Evolutionary conservation across 92 coral and sea anemone species (phyloP).

Genomic region (Zoanthus sociatus): DNA sequence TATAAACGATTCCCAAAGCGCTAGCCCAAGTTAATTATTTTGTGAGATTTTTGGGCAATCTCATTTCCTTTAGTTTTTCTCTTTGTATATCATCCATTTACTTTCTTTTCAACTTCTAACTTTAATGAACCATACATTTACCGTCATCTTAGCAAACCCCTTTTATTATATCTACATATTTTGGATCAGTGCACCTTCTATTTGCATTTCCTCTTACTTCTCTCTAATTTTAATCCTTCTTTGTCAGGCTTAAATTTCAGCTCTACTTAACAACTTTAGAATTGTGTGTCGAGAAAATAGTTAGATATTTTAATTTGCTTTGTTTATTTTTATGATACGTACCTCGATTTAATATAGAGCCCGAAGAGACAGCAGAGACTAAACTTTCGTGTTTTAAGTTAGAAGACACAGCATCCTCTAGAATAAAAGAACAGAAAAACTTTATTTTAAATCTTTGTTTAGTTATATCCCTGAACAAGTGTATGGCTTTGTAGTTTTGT

Average conservation of each 20-base stretch:
- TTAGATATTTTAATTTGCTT: too few species aligned
- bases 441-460: not conserved
- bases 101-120: too few species aligned
- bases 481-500: not conserved
- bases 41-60: too few species aligned
- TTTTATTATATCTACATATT: too few species aligned
- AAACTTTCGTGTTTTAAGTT: slow-evolving; percentile 19
- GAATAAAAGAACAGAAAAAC: not conserved
- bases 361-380: slow-evolving; percentile 37
- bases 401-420: slow-evolving; percentile 13
- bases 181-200: too few species aligned
- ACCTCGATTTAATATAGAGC: slow-evolving; percentile 43
- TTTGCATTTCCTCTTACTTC: too few species aligned
- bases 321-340: not conserved
- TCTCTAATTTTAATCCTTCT: not conserved
- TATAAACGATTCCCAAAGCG: too few species aligned
- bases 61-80: too few species aligned
- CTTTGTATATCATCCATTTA: too few species aligned
- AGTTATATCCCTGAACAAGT: not conserved
- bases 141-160: too few species aligned
- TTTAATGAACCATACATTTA: too few species aligned
- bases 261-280: not conserved
- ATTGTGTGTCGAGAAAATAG: not conserved
- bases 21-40: too few species aligned
- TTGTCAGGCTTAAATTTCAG: not conserved